phyloP scores from a whole-genome alignment of 1,140 invertebrate genomes.

The Grapholita molesta region DNA sequence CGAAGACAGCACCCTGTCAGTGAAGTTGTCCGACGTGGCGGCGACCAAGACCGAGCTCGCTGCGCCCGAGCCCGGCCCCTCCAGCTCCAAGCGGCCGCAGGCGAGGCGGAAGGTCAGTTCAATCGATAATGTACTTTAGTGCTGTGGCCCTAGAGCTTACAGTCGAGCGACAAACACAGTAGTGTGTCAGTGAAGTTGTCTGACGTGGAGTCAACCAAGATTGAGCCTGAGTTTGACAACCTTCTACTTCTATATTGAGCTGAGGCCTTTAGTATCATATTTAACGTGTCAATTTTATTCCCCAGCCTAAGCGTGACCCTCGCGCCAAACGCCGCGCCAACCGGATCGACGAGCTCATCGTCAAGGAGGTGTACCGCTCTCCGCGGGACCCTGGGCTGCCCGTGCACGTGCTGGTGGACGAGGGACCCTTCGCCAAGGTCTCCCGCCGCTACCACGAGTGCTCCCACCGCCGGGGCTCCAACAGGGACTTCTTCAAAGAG shows the following conservation, averaged over 20 bases:
- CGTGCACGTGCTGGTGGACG: slow-evolving; percentile 61
- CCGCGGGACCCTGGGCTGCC: slow-evolving; percentile 52
- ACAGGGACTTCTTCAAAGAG: slow-evolving; percentile 69
- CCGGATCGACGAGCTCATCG: slow-evolving; percentile 66
- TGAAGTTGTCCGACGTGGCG: slow-evolving; percentile 51
- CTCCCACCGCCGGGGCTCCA: slow-evolving; percentile 52
- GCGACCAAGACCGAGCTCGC: slow-evolving; percentile 12
- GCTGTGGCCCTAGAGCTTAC: too few relatives aligned
- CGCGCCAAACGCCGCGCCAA: slow-evolving; percentile 48
- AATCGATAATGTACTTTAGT: neutral
- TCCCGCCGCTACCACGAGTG: slow-evolving; percentile 63
- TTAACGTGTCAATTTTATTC: neutral
- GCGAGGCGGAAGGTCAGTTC: neutral
- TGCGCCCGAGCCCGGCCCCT: neutral
- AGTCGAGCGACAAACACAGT: too few relatives aligned
- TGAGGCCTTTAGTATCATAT: too few relatives aligned
- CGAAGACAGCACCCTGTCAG: slow-evolving; percentile 61
- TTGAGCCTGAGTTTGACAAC: too few relatives aligned
- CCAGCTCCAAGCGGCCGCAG: neutral
- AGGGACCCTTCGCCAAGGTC: slow-evolving; percentile 63
- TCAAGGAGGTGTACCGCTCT: slow-evolving; percentile 59
- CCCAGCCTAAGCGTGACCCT: slow-evolving; percentile 43
- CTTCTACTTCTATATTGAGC: too few relatives aligned
- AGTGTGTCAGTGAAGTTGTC: too few relatives aligned
- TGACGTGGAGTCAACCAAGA: too few relatives aligned